Conservation (phyloP, 2,113 vertebrate species). For the Morone chrysops region DNA sequence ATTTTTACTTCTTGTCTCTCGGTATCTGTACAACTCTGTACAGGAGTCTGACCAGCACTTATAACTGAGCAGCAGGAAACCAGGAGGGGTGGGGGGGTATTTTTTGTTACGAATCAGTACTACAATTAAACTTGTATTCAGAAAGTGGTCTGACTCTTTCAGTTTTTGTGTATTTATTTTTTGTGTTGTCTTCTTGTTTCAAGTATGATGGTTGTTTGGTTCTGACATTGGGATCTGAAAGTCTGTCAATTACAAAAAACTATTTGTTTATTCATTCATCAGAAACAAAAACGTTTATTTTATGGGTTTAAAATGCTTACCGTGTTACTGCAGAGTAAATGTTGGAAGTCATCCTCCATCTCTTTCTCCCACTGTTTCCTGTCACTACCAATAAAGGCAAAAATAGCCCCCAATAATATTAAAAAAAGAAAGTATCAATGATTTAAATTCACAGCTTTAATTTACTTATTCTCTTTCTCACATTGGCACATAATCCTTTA, state of each 20-base stretch:
- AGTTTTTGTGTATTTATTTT: neutral
- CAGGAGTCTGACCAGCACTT: conserved; percentile 64
- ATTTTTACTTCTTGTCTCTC: conserved; percentile 67
- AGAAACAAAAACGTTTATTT: neutral
- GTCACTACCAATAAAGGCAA: neutral
- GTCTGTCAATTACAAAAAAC: neutral
- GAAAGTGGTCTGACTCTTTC: conserved; percentile 34
- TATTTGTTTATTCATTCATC: neutral
- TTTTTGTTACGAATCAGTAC: conserved; percentile 83
- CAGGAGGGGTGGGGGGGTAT: conserved; percentile 34
- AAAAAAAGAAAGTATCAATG: neutral
- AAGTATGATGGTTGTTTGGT: neutral
- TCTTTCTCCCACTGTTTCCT: neutral
- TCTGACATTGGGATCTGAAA: neutral
- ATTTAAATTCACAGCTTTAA: neutral
- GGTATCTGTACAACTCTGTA: conserved; percentile 74
- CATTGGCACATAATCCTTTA: neutral
- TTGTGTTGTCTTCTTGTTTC: neutral
- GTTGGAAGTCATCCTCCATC: neutral
- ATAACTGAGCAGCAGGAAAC: conserved; percentile 59
- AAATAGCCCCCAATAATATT: neutral
- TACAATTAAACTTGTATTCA: conserved; percentile 84
- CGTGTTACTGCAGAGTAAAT: neutral
- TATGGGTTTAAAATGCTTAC: neutral
- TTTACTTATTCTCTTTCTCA: neutral